Base-by-base conservation (phyloP, 2,888 invertebrate genomes). In the Hypsopygia costalis region DNA sequence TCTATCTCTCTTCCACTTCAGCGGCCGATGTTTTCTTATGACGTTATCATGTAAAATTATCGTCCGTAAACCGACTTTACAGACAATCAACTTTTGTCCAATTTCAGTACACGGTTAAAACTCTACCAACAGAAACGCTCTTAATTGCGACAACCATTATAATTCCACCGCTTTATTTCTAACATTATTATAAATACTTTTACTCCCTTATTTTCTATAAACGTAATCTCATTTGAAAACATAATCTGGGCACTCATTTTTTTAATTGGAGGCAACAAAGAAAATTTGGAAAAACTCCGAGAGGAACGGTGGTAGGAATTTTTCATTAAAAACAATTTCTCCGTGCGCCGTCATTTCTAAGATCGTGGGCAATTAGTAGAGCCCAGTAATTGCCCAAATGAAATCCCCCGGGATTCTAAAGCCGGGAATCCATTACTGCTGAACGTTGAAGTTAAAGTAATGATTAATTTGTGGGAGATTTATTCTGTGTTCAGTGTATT, bases 311-410 rank as follows among this genome's bases (percentile, higher is more conserved):
- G 29, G 27, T 41, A 42, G 31, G 71, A 58, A 71, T 73, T 74
- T 75, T 75, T 75, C 73, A 72, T 77, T 74, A 70, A 75, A 75
- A 74, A 73, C 73, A 75, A 73, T 75, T 66, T 67, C 7, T 61
- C 50, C 48, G 40, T 59, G 52, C 58, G 60, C 53, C 63, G 62
- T 62, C 64, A 63, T 72, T 71, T 61, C 62, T 63, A 57, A 63
- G 72, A 72, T 69, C 72, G 68, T 57, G 52, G 57, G 67, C 69
- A 73, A 75, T 75, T 75, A 75, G 71, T 63, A 58, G 64, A 49
- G 50, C 49, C 41, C 60, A 56, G 69, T 74, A 70, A 75, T 74
- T 68, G 70, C 62, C 60, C 55, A 60, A 65, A 68, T 61, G 62
- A 69, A 73, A 70, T 70, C 69, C 67, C 58, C 49, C 46, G 55